phyloP scores from a whole-genome alignment of 2,888 invertebrate species.

The Acheta domesticus region DNA sequence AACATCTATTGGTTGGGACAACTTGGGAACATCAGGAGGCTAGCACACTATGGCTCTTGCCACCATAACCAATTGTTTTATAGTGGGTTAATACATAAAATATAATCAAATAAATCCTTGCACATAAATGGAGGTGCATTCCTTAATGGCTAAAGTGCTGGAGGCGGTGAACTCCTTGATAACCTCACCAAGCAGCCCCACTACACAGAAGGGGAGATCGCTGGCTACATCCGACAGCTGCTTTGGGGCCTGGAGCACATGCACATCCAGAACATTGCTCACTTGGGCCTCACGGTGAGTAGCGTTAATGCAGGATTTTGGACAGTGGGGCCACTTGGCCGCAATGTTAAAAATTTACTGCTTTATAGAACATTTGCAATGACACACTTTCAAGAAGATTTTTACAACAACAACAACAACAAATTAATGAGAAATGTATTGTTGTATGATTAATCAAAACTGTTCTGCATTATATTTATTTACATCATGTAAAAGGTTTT shows the following conservation, averaged over 20 bases:
- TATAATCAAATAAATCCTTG: background rate
- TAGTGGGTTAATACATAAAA: background rate
- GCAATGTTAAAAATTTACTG: too few species aligned
- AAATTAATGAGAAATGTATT: background rate
- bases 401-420: background rate
- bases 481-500: too few species aligned
- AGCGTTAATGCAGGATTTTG: background rate
- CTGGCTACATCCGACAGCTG: slow-evolving; percentile 80
- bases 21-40: too few species aligned
- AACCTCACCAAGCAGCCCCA: slow-evolving; percentile 63
- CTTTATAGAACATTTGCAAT: too few species aligned
- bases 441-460: too few species aligned
- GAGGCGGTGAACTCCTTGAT: slow-evolving; percentile 81
- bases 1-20: too few species aligned
- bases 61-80: background rate
- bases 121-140: background rate
- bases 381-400: too few species aligned
- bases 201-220: slow-evolving; percentile 83
- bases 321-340: background rate
- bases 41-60: too few species aligned
- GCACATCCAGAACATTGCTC: slow-evolving; percentile 84
- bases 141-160: slow-evolving; percentile 54
- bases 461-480: too few species aligned
- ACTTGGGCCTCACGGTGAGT: slow-evolving; percentile 87
- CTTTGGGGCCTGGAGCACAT: slow-evolving; percentile 84